Evolutionary conservation across 2,888 invertebrate species (phyloP), one percentile per base, ranked within the genome.

Genomic region (Oscheius sp.): DNA sequence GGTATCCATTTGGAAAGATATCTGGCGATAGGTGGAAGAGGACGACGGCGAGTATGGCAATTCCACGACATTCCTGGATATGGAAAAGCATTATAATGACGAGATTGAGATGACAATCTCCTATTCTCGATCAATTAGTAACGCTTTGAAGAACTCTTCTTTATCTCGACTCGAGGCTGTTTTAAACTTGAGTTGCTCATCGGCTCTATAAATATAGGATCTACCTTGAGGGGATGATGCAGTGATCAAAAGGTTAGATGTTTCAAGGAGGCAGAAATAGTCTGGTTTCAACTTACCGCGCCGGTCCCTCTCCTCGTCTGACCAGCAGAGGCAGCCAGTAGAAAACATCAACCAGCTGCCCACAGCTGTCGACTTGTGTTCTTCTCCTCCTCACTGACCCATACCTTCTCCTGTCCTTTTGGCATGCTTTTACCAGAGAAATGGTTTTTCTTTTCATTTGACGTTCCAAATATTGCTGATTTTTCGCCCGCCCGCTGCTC

Each of bases 351-450:
- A 9, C 35, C 58, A 58, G 58, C 29, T 58, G 58, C n/a, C 58
- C 29, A n/a, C 58, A 58, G 58, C 58, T 58, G 58, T 27, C 58
- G 29, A 58, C 58, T 58, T 58, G 58, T 58, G 27, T 58, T 58
- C 58, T 58, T 58, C 58, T 29, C 27, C 16, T 35, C 35, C 35
- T 9, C 35, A 35, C n/a, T 29, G 58, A 49, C 49, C 49, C 49
- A 7, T 49, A 3, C 9, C 35, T 35, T 35, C 35, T 35, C 18
- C 18, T 35, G 5, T 35, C 13, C 18, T 18, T 13, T 5, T 13
- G 58, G n/a, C n/a, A n/a, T n/a, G n/a, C n/a, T n/a, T n/a, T 58
- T 23, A 25, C 58, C 58, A 27, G 27, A 27, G 29, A 29, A 27
- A 58, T 55, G 13, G 59, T n/a, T 41, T 61, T 43, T 43, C 18